Evolutionary conservation across 2,888 invertebrate genomes (phyloP), one percentile per base, ranked within the genome.

Genomic region (Chirona hameri): DNA sequence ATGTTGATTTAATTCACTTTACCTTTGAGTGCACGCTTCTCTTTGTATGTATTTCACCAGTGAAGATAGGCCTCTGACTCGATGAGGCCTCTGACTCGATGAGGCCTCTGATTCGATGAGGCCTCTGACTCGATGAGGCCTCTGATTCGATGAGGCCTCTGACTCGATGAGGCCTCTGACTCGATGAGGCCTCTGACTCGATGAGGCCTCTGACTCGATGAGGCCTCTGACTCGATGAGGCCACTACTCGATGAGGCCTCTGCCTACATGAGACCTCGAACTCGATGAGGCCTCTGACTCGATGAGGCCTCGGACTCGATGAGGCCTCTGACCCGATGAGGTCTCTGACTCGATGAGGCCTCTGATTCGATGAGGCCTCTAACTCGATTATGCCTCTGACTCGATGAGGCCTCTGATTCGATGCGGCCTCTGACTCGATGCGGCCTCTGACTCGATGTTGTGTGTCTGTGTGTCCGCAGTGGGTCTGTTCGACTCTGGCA

Each of bases 401-500:
- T 69, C 27, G 10, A 9, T 27, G 12, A 9, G 1, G 0, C 10
- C 27, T 69, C 65, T 27, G 5, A 24, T 27, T 27, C 65, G 15
- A 9, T 27, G 12, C 27, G 1, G 0, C 10, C 27, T 69, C 65
- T 27, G 5, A 24, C 65, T 27, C 65, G 15, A 52, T 1, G 24
- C 72, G 1, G 0, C 31, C 39, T 46, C 46, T 24, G 3, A 24
- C 52, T 39, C 31, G 0, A 52, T 1, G 12, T 52, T 52, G 52
- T 52, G 15, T 52, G 52, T 18, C 52, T 52, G 52, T 52, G 12
- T 46, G 82, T 81, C 60, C 83, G 84, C 89, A 96, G 96, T 96
- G 88, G 96, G 95, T 79, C 90, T 96, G 82, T 96, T 96, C 88
- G 95, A 96, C 89, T 94, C 94, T 24, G 92, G 93, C 83, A 95